Base-by-base conservation (phyloP, 2,113 vertebrate species). In the Mobula hypostoma region DNA sequence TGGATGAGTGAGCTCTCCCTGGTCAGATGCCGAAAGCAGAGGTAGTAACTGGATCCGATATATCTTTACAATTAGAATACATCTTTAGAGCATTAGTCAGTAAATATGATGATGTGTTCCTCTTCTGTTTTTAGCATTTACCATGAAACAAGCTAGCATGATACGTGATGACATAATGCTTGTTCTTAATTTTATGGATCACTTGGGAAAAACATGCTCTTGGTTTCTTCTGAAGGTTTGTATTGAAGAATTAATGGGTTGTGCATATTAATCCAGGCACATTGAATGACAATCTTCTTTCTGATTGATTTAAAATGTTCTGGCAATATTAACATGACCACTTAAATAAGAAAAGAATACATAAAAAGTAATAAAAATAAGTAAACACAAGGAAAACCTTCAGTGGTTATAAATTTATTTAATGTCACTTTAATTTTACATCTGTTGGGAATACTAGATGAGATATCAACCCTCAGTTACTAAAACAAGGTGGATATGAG, bases 111-210 rank as follows among this genome's bases (percentile, higher is more conserved):
- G 85, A 90, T 19, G 12, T 90, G 61, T 90, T 90, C 29, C 61
- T 66, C 85, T 90, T 90, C 85, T 90, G 85, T 68, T 90, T 66
- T 66, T 66, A 90, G 29, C 85, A 90, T 90, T 90, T 90, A 19
- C n/a, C 15, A 90, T 61, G 27, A 58, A 63, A 58, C 61, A 90
- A 63, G 32, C 85, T 66, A 63, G 15, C 61, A 17, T 90, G 85
- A 66, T 66, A 63, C 29, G 17, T 90, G 61, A 90, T 90, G 85
- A 90, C 85, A 90, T 90, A 90, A 90, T 66, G 85, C 63, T 68
- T 63, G 63, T 90, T 66, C 66, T 68, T 68, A 66, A 90, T 90
- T 90, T 90, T 66, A 90, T 90, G 32, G 85, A 32, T 15, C 61
- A 12, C 29, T 90, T 90, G 85, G 85, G 85, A 90, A 66, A 48